phyloP scores from a whole-genome alignment of 2,797 vertebrate genomes.

The Microchirus variegatus region DNA sequence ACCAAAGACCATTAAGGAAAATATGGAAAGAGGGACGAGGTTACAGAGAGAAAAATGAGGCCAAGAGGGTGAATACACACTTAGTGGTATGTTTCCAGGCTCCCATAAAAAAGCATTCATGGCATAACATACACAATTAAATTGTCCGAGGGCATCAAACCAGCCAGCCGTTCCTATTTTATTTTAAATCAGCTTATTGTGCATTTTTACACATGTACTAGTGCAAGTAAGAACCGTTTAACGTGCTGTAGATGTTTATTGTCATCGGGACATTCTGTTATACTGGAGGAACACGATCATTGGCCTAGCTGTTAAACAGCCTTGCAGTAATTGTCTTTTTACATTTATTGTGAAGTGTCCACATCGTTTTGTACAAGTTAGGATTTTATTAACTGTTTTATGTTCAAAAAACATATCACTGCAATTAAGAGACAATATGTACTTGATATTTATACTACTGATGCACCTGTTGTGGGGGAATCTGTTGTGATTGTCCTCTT shows the following conservation, averaged over 20 bases:
- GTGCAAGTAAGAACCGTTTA: background rate
- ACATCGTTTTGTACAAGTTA: background rate
- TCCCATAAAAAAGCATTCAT: no score
- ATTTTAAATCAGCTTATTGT: background rate
- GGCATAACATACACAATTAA: no score
- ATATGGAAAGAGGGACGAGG: conserved; percentile 31
- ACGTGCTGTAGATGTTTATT: background rate
- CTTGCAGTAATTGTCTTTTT: background rate
- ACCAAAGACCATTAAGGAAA: conserved; percentile 43
- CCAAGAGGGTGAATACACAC: conserved; percentile 8
- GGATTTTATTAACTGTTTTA: background rate
- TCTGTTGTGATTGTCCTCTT: no score
- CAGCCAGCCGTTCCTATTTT: no score
- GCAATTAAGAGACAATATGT: no score
- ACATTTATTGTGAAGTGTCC: background rate
- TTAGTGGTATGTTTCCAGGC: background rate
- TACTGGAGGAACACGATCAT: background rate
- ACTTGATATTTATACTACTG: no score
- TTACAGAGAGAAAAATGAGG: conserved; percentile 9
- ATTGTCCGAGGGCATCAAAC: no score
- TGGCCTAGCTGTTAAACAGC: background rate
- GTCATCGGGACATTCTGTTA: background rate
- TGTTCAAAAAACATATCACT: background rate
- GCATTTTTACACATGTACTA: conserved; percentile 11
- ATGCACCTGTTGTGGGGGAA: no score